Conservation (phyloP, 2,797 vertebrate species). For the Sandelia bainsii region DNA sequence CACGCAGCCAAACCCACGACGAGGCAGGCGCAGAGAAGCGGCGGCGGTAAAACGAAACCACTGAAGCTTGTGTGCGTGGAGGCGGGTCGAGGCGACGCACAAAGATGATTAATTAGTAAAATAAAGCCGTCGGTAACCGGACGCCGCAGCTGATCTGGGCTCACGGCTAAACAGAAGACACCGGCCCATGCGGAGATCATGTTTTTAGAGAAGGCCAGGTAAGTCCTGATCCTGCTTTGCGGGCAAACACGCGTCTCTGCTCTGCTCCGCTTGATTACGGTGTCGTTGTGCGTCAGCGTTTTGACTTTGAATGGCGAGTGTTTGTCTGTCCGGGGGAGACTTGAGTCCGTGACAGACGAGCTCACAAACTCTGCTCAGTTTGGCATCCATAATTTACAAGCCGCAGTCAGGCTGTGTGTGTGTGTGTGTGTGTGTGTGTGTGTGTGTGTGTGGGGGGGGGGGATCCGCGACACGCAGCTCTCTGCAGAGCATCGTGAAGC, state of each 20-base stretch:
- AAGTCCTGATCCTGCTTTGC: slow-evolving; percentile 21
- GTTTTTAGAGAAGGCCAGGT: slow-evolving; percentile 53
- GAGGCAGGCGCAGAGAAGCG: background rate
- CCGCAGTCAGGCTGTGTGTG: slow-evolving; percentile 52
- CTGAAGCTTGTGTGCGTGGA: background rate
- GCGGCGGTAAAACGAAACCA: slow-evolving; percentile 58
- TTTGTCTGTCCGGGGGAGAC: background rate
- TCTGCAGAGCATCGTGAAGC: slow-evolving; percentile 19
- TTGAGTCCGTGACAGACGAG: slow-evolving; percentile 51
- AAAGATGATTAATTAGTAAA: slow-evolving; percentile 68
- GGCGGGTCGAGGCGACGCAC: slow-evolving; percentile 19
- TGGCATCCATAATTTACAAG: slow-evolving; percentile 75
- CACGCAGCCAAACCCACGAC: slow-evolving; percentile 13
- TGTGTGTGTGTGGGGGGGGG: background rate
- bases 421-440: too few relatives aligned
- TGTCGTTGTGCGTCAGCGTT: slow-evolving; percentile 58
- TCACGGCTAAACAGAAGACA: slow-evolving; percentile 30
- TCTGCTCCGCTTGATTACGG: background rate
- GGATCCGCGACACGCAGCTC: slow-evolving; percentile 35
- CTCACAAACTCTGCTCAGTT: slow-evolving; percentile 50
- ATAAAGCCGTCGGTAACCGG: slow-evolving; percentile 56
- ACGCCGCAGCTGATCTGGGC: slow-evolving; percentile 35
- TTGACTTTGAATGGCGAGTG: background rate
- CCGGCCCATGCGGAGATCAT: slow-evolving; percentile 35
- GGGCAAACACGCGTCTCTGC: slow-evolving; percentile 22